Evolutionary conservation across 2,113 vertebrate genomes (phyloP), one percentile per base, ranked within the genome.

Genomic region (Phyllopteryx taeniolatus): DNA sequence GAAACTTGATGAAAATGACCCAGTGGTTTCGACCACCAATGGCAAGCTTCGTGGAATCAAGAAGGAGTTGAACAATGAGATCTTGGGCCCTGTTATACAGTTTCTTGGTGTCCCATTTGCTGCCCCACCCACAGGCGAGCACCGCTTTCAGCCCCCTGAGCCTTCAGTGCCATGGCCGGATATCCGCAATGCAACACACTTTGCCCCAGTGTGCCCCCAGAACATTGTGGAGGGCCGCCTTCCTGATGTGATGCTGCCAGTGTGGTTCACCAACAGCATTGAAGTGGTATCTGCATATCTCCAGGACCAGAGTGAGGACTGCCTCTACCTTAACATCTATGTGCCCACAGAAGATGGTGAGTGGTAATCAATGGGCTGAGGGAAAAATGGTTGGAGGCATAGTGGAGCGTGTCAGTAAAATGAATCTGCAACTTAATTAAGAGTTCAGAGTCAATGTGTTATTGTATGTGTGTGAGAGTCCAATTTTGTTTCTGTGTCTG

Each of bases 271-370:
- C 82, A 98, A 97, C 91, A 96, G 96, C 92, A 91, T 99, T 84
- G 98, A 99, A 85, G 92, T 98, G 86, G 95, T 99, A 87, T 96
- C 97, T 15, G 93, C 96, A 4, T 99, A 96, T 8, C 95, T 99
- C 31, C 98, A 98, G 92, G 98, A 99, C 75, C 98, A 99, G 94
- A 99, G 95, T 51, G 98, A 99, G 92, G 98, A 99, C 88, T 99
- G 98, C 91, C 94, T 99, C 61, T 99, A 96, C 88, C 88, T 99
- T 85, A 99, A 99, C 91, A 98, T 99, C 88, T 99, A 99, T 61
- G 96, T 99, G 71, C 98, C 97, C 77, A 99, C 98, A 0, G 98
- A 99, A 95, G 97, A 99, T 95, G 98, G 98, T 99, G 96, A 99
- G 98, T 99, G 49, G 49, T 91, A 67, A 86, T 87, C 88, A 91